A percentile compares a stretch with the other conserved stretches of the same genome.
These are phyloP conservation scores for Eutrigla gurnardus DNA, from an alignment of 2,797 vertebrate species.

Conservation along the genomic window DNA sequence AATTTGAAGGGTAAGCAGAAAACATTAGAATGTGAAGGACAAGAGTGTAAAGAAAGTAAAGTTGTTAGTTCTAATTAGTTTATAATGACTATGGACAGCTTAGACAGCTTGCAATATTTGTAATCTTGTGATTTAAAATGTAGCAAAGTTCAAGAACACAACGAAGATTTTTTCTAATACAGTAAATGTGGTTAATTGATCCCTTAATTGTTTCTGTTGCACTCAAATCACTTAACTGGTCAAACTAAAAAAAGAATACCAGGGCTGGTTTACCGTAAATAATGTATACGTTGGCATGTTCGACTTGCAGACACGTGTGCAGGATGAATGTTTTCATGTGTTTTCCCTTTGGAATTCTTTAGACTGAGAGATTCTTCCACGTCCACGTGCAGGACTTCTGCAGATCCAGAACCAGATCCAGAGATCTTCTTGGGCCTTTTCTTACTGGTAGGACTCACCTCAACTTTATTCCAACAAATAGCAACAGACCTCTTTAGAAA, in stretches of 20 bases:
- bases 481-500: no score
- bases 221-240: background rate
- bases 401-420: background rate
- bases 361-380: background rate
- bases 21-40: background rate
- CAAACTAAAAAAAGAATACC: background rate
- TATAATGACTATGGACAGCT: background rate
- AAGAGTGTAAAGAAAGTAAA: background rate
- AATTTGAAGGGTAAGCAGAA: background rate
- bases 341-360: background rate
- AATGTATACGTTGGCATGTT: background rate
- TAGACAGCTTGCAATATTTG: background rate
- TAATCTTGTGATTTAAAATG: background rate
- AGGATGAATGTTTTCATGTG: background rate
- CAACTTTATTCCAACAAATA: background rate
- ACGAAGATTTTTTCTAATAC: background rate
- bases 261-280: background rate
- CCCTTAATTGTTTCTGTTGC: background rate
- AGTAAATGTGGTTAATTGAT: background rate
- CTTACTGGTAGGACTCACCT: background rate
- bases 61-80: background rate
- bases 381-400: background rate
- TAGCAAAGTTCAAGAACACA: background rate
- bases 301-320: background rate
- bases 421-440: background rate